These are phyloP conservation scores for Thermophis baileyi DNA, from an alignment of 2,113 vertebrate species.

Conservation along the genomic window DNA sequence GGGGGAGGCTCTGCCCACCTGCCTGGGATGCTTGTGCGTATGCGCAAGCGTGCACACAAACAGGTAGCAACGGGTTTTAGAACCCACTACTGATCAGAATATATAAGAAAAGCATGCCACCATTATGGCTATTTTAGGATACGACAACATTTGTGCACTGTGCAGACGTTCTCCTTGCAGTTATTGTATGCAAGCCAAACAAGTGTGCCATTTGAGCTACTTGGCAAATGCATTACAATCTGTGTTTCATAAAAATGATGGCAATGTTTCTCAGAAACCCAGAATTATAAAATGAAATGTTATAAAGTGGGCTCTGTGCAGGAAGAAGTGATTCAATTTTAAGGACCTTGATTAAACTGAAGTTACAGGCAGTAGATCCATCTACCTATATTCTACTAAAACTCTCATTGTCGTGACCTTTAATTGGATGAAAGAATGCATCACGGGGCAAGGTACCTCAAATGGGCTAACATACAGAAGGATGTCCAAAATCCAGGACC, in stretches of 20 bases:
- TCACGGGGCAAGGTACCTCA: background rate
- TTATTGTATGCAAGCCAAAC: background rate
- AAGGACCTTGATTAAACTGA: background rate
- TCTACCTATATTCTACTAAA: background rate
- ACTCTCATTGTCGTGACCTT: background rate
- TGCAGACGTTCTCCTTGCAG: background rate
- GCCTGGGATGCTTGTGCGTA: no score
- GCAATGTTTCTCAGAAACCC: background rate
- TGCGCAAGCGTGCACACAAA: no score
- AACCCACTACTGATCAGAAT: no score
- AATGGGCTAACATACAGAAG: background rate
- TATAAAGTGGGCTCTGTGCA: background rate
- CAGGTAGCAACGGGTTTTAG: no score
- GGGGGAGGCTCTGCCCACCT: no score
- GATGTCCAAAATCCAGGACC: background rate
- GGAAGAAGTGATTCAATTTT: background rate
- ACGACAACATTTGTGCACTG: background rate
- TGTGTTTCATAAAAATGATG: background rate
- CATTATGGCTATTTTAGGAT: background rate
- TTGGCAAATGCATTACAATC: background rate
- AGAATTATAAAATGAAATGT: background rate
- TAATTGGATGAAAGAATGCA: background rate
- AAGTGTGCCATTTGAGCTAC: background rate
- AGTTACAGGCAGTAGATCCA: background rate
- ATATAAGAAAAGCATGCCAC: background rate